These are phyloP conservation scores for Anadara kagoshimensis DNA, from an alignment of 1,140 invertebrate genomes.

Conservation along the genomic window DNA sequence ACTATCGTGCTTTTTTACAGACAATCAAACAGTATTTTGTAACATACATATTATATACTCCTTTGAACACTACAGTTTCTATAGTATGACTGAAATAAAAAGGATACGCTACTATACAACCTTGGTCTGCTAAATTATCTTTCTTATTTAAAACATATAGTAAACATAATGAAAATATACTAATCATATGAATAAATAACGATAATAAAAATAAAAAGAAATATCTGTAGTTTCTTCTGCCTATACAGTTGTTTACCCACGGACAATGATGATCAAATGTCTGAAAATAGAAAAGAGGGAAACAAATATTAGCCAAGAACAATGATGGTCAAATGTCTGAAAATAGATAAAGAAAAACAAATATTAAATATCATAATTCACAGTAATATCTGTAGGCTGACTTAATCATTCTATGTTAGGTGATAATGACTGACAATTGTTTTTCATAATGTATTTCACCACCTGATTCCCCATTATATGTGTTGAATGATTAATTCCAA, in stretches of 20 bases:
- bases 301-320: conserved; percentile 99
- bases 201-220: conserved; percentile 94
- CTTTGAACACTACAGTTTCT: too few species aligned
- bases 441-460: too few species aligned
- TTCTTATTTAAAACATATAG: conserved; percentile 92
- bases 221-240: conserved; percentile 94
- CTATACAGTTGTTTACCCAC: conserved; percentile 99
- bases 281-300: conserved; percentile 84
- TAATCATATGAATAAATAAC: conserved; percentile 96
- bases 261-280: conserved; percentile 99
- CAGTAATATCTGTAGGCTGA: too few species aligned
- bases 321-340: conserved; percentile 99
- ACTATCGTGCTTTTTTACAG: too few species aligned
- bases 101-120: conserved; percentile 95
- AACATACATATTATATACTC: too few species aligned
- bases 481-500: too few species aligned
- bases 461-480: too few species aligned
- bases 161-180: conserved; percentile 94
- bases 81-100: conserved; percentile 67
- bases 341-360: too few species aligned
- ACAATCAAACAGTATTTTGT: too few species aligned
- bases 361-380: too few species aligned
- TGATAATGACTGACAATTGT: too few species aligned
- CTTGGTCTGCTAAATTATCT: conserved; percentile 84
- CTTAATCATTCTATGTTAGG: too few species aligned